Conservation (phyloP, 2,113 vertebrate species). For the Leptosomus discolor region DNA sequence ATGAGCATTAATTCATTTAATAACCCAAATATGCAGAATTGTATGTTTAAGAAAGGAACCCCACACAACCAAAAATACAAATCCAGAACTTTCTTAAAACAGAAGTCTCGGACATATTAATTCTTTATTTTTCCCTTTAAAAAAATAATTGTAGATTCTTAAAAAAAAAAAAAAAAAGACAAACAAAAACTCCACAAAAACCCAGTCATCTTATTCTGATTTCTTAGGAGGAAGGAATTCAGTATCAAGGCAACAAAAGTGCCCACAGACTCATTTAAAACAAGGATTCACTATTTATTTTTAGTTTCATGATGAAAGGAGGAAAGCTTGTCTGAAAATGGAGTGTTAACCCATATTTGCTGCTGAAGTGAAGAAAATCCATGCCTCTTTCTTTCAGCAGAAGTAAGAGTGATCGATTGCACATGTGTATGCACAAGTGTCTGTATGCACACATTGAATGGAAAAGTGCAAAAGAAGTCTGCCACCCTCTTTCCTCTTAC, state of each 20-base stretch:
- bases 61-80: not conserved
- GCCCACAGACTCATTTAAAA: not conserved
- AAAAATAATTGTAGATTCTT: not conserved
- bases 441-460: accelerated
- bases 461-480: not conserved
- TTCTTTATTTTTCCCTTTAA: not conserved
- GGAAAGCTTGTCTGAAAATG: not conserved
- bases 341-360: not conserved
- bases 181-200: not conserved
- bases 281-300: not conserved
- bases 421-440: accelerated
- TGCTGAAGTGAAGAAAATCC: not conserved
- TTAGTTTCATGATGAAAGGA: not conserved
- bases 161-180: not conserved
- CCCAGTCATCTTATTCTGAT: not conserved
- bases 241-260: not conserved
- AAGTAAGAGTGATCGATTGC: not conserved
- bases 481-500: not conserved
- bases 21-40: not conserved
- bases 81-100: not conserved
- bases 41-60: not conserved
- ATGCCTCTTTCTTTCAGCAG: not conserved
- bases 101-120: not conserved
- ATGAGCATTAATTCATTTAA: not conserved
- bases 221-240: not conserved